Percentiles rank a stretch among this genome's conserved stretches.
Conservation (phyloP, 2,113 vertebrate species). For the Atrichornis clamosus region DNA sequence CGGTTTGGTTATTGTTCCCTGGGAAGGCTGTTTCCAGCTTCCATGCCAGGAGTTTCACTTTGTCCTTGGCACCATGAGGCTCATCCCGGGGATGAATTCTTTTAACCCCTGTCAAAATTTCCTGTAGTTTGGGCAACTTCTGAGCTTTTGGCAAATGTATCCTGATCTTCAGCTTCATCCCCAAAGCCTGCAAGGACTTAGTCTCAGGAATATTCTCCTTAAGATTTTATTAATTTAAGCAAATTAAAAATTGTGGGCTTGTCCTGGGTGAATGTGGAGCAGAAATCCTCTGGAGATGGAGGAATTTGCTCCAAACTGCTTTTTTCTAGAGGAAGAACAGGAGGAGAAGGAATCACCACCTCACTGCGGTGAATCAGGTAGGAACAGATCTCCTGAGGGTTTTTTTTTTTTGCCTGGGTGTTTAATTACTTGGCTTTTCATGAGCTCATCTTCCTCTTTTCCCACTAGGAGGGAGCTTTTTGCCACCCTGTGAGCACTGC, state of each 20-base stretch:
- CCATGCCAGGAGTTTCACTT: rapidly evolving
- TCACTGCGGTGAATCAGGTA: not conserved
- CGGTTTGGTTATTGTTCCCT: rapidly evolving
- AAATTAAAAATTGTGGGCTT: not conserved
- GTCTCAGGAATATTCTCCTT: not conserved
- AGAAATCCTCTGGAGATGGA: not conserved
- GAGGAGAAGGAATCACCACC: not conserved
- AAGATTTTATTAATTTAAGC: not conserved
- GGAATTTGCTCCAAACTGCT: not conserved
- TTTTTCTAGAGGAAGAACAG: not conserved
- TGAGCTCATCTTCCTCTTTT: not conserved
- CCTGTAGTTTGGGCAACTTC: not conserved
- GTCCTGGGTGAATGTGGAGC: not conserved
- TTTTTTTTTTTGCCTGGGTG: not conserved
- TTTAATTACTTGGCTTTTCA: not conserved
- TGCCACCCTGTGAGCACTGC: constrained; percentile 36
- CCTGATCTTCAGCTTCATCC: not conserved
- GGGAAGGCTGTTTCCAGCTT: not conserved
- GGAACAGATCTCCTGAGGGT: not conserved
- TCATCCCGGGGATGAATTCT: not conserved
- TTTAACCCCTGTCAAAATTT: not conserved
- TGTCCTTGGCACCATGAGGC: not conserved
- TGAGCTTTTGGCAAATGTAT: not conserved
- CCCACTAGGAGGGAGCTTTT: constrained; percentile 18
- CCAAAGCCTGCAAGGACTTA: not conserved